These are phyloP conservation scores for Ormyrus labotus DNA, from an alignment of 2,888 invertebrate genomes.

Conservation along the genomic window DNA sequence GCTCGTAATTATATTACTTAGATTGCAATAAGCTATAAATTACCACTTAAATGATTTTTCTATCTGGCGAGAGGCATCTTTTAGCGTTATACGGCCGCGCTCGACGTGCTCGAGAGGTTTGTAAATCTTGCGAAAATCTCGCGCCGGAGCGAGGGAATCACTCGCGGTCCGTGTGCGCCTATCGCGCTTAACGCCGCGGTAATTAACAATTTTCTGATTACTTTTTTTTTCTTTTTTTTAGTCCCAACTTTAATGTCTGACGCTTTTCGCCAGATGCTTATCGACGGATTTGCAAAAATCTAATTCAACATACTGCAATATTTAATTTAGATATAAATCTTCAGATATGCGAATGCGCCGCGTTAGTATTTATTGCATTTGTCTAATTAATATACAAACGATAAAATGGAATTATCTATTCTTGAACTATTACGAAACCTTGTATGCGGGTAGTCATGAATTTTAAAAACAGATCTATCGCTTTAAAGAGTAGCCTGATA, in stretches of 20 bases:
- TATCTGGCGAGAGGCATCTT: conserved; percentile 21
- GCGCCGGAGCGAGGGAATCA: not conserved
- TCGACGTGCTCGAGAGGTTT: not conserved
- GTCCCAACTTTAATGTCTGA: not conserved
- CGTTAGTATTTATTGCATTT: conserved; percentile 16
- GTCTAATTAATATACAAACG: conserved; percentile 6
- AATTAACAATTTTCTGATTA: not conserved
- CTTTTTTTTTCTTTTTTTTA: not conserved
- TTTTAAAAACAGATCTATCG: no score
- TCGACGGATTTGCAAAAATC: not conserved
- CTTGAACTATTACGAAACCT: not conserved
- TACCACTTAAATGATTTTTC: conserved; percentile 43
- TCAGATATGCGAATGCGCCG: not conserved
- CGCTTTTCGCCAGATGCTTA: not conserved
- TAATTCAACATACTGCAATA: conserved; percentile 3
- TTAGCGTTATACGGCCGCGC: conserved; percentile 6
- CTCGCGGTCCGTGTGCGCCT: not conserved
- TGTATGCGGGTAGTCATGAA: not conserved
- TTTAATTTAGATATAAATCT: conserved; percentile 26
- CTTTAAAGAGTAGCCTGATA: no score
- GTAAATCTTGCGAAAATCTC: not conserved
- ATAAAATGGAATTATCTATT: not conserved
- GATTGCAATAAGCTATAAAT: conserved; percentile 47
- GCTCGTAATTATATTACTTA: conserved; percentile 23
- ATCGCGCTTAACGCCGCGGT: no score